phyloP scores from a whole-genome alignment of 2,113 vertebrate genomes.

The Hypomesus transpacificus region DNA sequence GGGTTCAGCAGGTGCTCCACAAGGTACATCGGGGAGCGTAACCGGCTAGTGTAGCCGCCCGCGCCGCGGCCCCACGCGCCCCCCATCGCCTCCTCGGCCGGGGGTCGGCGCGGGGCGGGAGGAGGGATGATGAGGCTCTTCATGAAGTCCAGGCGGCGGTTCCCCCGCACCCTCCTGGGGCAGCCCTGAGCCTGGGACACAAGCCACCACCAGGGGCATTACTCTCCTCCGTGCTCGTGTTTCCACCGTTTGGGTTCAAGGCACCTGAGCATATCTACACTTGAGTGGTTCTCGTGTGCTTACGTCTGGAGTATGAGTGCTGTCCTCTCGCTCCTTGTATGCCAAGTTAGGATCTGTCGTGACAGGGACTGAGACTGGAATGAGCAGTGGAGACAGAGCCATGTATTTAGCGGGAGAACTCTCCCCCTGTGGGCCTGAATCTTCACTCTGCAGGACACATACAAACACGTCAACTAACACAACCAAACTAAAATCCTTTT shows the following conservation, averaged over 20 bases:
- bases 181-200: neutral
- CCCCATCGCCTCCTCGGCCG: slow-evolving; percentile 4
- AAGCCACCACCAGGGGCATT: no score
- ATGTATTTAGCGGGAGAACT: neutral
- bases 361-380: slow-evolving; percentile 54
- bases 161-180: slow-evolving; percentile 3
- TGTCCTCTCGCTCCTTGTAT: no score
- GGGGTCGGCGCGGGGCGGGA: slow-evolving; percentile 1
- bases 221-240: no score
- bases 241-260: no score
- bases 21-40: slow-evolving; percentile 63
- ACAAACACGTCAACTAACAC: neutral
- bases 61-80: neutral
- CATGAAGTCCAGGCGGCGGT: slow-evolving; percentile 8
- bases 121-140: slow-evolving; percentile 44
- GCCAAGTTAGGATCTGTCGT: neutral
- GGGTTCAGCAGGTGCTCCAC: slow-evolving; percentile 61
- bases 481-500: neutral
- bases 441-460: slow-evolving; percentile 11
- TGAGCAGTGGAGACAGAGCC: slow-evolving; percentile 36
- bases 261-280: no score
- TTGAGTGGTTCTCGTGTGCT: no score
- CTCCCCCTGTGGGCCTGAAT: neutral
- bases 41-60: slow-evolving; percentile 61
- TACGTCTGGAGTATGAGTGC: no score